Evolutionary conservation across 2,888 invertebrate genomes (phyloP), one percentile per base, ranked within the genome.

Genomic region (Neoscelio sp.): DNA sequence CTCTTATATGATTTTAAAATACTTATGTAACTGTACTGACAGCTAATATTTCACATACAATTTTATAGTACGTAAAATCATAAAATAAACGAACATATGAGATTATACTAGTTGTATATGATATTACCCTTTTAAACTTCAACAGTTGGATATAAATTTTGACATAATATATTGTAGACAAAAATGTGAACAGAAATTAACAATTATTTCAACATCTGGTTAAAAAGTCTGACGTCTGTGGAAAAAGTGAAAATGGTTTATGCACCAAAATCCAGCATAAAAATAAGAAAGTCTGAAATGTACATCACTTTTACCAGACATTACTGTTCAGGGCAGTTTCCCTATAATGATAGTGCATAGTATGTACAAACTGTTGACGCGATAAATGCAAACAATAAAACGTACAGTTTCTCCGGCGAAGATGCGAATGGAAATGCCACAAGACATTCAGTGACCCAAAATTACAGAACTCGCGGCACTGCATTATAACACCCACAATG

Each of bases 401-500:
- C 54, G 42, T 68, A 48, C 17, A 65, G 70, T 79, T 79, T 79
- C 79, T 71, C 79, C 67, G 8, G 12, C 35, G 26, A 30, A 20
- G 56, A 54, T 62, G 28, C 62, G 40, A 44, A 42, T 35, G 62
- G 73, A 73, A 73, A 50, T 38, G 73, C 78, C 62, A 74, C 54
- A 68, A 78, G 78, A 74, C 78, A 78, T 74, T 68, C 78, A 68
- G 67, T 75, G 79, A 75, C 75, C 75, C 79, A 74, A 79, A 79
- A 79, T 75, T 74, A 71, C 56, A 48, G 64, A 52, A 70, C 70
- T 64, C 56, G 26, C 35, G 65, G 75, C 60, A 23, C 42, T 10
- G 54, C 15, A 35, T 26, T 58, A 46, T 40, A 60, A 58, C 77
- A 71, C 71, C 70, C 58, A 77, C 71, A 12, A 56, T 7, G 71